Conservation (phyloP, 2,113 vertebrate genomes). For the Setophaga coronata region DNA sequence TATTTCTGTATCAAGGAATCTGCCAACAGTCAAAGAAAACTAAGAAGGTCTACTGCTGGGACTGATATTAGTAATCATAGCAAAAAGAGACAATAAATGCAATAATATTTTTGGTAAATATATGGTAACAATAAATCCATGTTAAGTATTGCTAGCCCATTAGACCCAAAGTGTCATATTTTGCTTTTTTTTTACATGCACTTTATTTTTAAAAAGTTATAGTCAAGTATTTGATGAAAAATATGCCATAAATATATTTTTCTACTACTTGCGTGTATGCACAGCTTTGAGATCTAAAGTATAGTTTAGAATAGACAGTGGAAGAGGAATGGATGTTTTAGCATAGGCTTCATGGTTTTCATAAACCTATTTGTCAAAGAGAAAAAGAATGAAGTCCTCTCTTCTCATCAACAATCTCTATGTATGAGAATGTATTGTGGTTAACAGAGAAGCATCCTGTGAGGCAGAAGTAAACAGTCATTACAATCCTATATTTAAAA, state of each 20-base stretch:
- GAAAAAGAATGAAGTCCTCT: not conserved
- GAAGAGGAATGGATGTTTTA: not conserved
- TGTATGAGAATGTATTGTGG: not conserved
- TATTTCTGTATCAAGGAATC: not conserved
- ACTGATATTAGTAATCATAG: not conserved
- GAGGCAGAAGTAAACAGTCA: not conserved
- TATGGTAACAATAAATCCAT: not conserved
- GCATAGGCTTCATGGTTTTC: not conserved
- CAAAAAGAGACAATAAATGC: not conserved
- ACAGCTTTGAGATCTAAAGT: not conserved
- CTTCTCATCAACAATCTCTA: not conserved
- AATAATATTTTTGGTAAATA: not conserved
- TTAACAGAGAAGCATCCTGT: not conserved
- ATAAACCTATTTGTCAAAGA: fast-evolving
- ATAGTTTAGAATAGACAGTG: not conserved
- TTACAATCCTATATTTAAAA: not conserved
- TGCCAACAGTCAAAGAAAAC: not conserved
- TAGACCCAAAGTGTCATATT: not conserved
- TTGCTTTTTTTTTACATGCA: not conserved
- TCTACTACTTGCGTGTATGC: fast-evolving
- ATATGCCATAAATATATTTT: not conserved
- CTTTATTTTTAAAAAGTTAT: not conserved
- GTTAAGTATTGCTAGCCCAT: not conserved
- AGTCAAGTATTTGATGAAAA: not conserved
- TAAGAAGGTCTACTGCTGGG: not conserved